phyloP scores from a whole-genome alignment of 2,113 vertebrate genomes.

The Daboia siamensis region DNA sequence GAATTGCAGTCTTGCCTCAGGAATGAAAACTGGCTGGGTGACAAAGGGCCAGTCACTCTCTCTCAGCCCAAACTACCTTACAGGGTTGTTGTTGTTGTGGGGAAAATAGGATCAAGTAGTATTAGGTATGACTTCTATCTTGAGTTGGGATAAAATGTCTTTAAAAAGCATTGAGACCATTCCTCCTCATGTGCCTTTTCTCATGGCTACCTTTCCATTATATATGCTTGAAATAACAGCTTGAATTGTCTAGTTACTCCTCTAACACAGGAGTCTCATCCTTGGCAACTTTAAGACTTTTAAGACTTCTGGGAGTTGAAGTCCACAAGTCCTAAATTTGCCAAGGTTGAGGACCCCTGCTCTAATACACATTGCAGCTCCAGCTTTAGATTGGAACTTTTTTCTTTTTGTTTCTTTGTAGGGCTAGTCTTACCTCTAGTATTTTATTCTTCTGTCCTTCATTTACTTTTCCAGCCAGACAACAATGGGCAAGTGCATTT shows the following conservation, averaged over 20 bases:
- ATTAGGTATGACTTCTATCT: neutral
- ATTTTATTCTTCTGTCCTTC: slow-evolving; percentile 98
- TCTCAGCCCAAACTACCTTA: neutral
- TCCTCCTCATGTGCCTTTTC: neutral
- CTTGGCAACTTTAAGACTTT: too few species aligned
- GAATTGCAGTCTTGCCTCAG: too few species aligned
- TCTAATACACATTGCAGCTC: neutral
- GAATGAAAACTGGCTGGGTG: neutral
- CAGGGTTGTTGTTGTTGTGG: neutral
- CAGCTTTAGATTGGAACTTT: neutral
- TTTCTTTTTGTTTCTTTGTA: neutral
- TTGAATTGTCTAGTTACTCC: neutral
- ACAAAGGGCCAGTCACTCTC: neutral
- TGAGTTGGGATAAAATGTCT: neutral
- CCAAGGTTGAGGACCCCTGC: too few species aligned
- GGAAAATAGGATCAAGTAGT: neutral
- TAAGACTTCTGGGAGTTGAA: too few species aligned
- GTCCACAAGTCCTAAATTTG: too few species aligned
- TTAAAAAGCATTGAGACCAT: neutral
- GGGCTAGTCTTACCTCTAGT: slow-evolving; percentile 82
- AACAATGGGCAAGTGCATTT: slow-evolving; percentile 94
- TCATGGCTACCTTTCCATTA: neutral
- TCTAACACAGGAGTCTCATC: neutral
- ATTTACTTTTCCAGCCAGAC: slow-evolving; percentile 96
- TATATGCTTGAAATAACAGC: neutral